phyloP scores from a whole-genome alignment of 2,888 invertebrate species.

The Parnassius mnemosyne region DNA sequence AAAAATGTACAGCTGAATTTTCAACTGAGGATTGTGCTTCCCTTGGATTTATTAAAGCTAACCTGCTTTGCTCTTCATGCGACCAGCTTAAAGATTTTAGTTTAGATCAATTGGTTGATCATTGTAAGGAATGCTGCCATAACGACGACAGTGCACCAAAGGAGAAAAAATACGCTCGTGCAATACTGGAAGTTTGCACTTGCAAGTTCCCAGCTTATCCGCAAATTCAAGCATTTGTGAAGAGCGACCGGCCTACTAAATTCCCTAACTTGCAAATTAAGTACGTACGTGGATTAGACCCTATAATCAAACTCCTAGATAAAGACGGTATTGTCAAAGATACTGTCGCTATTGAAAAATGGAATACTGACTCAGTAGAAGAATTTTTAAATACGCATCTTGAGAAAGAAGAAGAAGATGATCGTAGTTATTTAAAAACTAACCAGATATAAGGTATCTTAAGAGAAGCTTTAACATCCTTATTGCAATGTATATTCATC shows the following conservation, averaged over 20 bases:
- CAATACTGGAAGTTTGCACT: constrained; percentile 96
- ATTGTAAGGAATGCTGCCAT: constrained; percentile 90
- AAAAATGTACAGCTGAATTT: constrained; percentile 74
- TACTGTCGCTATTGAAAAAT: constrained; percentile 96
- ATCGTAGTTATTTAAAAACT: constrained; percentile 80
- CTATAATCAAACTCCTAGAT: constrained; percentile 94
- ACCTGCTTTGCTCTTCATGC: constrained; percentile 93
- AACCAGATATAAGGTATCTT: constrained; percentile 76
- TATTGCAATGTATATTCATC: too few relatives aligned
- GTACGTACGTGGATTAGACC: constrained; percentile 96
- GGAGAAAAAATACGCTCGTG: constrained; percentile 91
- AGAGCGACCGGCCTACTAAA: constrained; percentile 93
- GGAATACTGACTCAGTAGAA: constrained; percentile 99
- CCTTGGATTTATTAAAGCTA: constrained; percentile 92
- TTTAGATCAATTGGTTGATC: constrained; percentile 83
- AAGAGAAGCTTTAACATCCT: neutral
- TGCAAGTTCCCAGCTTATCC: constrained; percentile 99
- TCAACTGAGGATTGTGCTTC: constrained; percentile 91
- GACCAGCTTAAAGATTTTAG: constrained; percentile 89
- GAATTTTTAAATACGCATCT: constrained; percentile 97
- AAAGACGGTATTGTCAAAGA: constrained; percentile 91
- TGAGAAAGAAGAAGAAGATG: constrained; percentile 79
- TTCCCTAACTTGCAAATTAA: constrained; percentile 95
- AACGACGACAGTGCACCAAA: constrained; percentile 84
- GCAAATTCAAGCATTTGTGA: constrained; percentile 98